Conservation (phyloP, 2,113 vertebrate species). For the Aphyosemion australe region DNA sequence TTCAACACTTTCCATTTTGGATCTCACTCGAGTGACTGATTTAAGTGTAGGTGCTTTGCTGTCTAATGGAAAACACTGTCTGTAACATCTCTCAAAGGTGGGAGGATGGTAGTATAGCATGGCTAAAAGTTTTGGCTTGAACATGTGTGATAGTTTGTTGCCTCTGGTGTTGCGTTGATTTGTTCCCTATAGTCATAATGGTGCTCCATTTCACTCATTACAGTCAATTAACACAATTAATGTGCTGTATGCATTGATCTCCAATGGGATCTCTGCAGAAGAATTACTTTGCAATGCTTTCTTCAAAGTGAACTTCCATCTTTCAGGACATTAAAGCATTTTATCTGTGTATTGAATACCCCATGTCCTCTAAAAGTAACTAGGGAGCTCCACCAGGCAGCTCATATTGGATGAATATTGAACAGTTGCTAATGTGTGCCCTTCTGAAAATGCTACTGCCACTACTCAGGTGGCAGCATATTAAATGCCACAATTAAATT, state of each 20-base stretch:
- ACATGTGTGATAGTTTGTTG: slow-evolving; percentile 11
- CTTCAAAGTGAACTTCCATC: slow-evolving; percentile 18
- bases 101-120: slow-evolving; percentile 8
- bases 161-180: slow-evolving; percentile 42
- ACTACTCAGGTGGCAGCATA: slow-evolving; percentile 4
- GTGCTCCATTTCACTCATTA: slow-evolving; percentile 32
- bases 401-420: slow-evolving; percentile 37
- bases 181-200: slow-evolving; percentile 41
- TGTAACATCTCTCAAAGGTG: slow-evolving; percentile 20
- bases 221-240: slow-evolving; percentile 62
- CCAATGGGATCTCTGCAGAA: slow-evolving; percentile 26
- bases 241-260: slow-evolving; percentile 60
- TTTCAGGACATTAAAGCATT: slow-evolving; percentile 34
- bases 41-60: slow-evolving; percentile 12
- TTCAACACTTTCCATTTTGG: slow-evolving; percentile 13
- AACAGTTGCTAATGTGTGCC: slow-evolving; percentile 25
- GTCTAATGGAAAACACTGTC: slow-evolving; percentile 31
- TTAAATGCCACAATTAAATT: slow-evolving; percentile 28
- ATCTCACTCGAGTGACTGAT: slow-evolving; percentile 19
- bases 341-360: slow-evolving; percentile 41
- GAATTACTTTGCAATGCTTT: slow-evolving; percentile 48
- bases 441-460: slow-evolving; percentile 17
- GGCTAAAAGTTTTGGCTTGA: slow-evolving; percentile 15
- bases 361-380: slow-evolving; percentile 31
- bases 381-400: slow-evolving; percentile 33